Conservation (phyloP, 2,888 invertebrate genomes). For the Drosophila ezoana region DNA sequence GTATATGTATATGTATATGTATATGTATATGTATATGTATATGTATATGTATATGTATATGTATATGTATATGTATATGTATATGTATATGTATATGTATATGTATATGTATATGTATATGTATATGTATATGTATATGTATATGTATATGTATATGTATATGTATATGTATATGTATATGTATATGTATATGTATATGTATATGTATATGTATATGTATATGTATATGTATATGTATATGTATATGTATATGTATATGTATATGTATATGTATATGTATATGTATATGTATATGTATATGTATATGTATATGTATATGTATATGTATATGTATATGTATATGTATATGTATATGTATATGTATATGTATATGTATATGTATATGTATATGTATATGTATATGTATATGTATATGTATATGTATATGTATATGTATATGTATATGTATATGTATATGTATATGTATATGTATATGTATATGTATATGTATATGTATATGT, state of each 20-base stretch:
- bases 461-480: neutral
- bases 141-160: neutral
- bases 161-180: neutral
- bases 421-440: neutral
- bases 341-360: neutral
- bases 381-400: neutral
- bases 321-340: neutral
- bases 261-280: neutral
- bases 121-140: neutral
- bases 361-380: neutral
- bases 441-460: neutral
- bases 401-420: constrained; percentile 1
- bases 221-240: neutral
- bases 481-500: neutral
- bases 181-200: neutral
- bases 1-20: neutral
- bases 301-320: neutral
- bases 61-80: neutral
- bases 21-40: neutral
- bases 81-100: neutral
- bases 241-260: neutral
- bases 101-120: neutral
- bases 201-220: neutral
- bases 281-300: neutral
- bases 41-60: neutral